Conservation (phyloP, 2,888 invertebrate species). For the Yponomeuta plumbellus region DNA sequence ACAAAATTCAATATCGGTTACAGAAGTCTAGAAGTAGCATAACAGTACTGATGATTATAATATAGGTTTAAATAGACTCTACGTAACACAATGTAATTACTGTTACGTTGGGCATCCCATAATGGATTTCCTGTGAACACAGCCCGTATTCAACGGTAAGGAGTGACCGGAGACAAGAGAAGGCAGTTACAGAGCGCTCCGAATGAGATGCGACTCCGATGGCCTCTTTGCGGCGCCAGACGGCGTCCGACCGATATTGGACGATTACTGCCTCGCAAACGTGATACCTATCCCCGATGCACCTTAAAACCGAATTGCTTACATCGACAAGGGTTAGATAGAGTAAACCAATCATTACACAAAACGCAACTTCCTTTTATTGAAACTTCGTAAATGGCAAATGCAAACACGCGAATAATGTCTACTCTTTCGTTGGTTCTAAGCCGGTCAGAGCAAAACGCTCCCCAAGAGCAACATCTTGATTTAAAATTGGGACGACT, state of each 20-base stretch:
- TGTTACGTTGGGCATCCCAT: not conserved
- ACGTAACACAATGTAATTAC: too few species aligned
- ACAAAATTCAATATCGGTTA: too few species aligned
- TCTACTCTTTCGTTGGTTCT: not conserved
- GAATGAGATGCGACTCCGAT: slow-evolving; percentile 46
- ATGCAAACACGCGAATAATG: not conserved
- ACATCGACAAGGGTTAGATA: not conserved
- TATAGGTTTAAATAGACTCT: too few species aligned
- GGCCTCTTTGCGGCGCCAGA: slow-evolving; percentile 52
- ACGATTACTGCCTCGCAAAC: slow-evolving; percentile 30
- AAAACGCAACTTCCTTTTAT: not conserved
- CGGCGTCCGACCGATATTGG: slow-evolving; percentile 45
- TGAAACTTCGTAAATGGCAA: slow-evolving; percentile 24
- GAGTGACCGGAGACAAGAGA: slow-evolving; percentile 22
- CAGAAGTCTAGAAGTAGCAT: too few species aligned
- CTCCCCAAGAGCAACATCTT: slow-evolving; percentile 47
- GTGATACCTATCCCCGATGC: not conserved
- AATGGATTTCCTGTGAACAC: not conserved
- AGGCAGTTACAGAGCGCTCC: slow-evolving; percentile 37
- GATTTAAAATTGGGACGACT: slow-evolving; percentile 38
- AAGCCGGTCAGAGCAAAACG: slow-evolving; percentile 23
- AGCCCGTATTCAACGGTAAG: not conserved
- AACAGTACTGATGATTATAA: too few species aligned
- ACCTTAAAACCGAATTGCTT: slow-evolving; percentile 10
- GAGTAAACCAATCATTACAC: not conserved